Percentiles rank a stretch among this genome's conserved stretches.
Evolutionary conservation across 2,888 invertebrate genomes (phyloP).

Genomic region (Ochropleura plecta): DNA sequence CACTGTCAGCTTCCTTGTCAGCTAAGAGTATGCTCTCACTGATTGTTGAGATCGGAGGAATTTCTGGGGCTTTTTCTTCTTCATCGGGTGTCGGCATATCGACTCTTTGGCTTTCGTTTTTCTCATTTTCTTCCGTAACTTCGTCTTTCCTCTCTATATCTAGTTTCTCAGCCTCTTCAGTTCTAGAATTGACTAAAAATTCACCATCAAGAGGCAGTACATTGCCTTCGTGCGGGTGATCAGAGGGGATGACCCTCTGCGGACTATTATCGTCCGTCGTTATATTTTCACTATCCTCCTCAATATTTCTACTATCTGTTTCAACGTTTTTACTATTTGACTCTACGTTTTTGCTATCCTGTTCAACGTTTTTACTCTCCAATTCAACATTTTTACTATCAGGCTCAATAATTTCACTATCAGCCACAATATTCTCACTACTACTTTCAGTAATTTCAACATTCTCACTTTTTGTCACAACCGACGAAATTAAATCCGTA

Average conservation of each 20-base stretch:
- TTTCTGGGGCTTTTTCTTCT: conserved; percentile 88
- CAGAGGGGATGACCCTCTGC: conserved; percentile 80
- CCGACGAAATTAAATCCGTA: conserved; percentile 79
- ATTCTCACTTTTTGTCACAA: conserved; percentile 72
- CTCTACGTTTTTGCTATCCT: conserved; percentile 66
- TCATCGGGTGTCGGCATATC: conserved; percentile 77
- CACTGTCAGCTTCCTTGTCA: conserved; percentile 83
- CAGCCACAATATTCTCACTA: conserved; percentile 53
- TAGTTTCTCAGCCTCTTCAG: conserved; percentile 73
- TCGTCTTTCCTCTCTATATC: conserved; percentile 70
- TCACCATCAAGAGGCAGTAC: conserved; percentile 87
- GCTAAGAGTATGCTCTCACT: conserved; percentile 92
- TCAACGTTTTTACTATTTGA: conserved; percentile 64
- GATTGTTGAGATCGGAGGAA: conserved; percentile 93
- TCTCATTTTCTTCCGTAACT: conserved; percentile 79
- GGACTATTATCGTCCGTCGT: conserved; percentile 71
- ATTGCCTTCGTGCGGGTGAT: conserved; percentile 85
- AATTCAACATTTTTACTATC: conserved; percentile 69
- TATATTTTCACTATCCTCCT: conserved; percentile 69
- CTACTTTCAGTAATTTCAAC: conserved; percentile 49
- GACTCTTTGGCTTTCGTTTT: conserved; percentile 82
- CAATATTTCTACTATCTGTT: conserved; percentile 64
- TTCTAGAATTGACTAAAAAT: conserved; percentile 81
- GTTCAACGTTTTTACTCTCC: conserved; percentile 64
- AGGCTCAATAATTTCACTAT: conserved; percentile 39